Evolutionary conservation across 2,113 vertebrate genomes (phyloP).

Genomic region (Saguinus midas): DNA sequence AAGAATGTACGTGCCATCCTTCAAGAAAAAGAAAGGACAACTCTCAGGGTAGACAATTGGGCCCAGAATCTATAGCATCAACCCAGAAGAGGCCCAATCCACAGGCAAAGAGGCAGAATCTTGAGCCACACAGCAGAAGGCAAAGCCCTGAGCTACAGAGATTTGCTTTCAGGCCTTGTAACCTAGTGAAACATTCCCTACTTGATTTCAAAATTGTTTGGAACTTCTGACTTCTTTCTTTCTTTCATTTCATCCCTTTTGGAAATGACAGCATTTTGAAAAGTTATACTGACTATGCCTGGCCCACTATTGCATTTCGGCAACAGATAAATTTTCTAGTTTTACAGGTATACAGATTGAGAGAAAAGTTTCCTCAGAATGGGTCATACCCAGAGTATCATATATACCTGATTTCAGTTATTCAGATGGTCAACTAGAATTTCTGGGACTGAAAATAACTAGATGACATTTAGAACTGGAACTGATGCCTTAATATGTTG

Average conservation of each 20-base stretch:
- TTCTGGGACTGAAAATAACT: not conserved
- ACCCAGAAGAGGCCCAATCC: not conserved
- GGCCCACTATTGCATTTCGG: not conserved
- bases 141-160: not conserved
- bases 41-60: not conserved
- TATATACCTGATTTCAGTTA: not conserved
- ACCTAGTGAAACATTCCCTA: not conserved
- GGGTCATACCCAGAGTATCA: not conserved
- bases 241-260: not conserved
- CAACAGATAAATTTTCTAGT: not conserved
- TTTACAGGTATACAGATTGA: not conserved
- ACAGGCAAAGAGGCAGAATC: not conserved
- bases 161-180: not conserved
- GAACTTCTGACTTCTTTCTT: not conserved
- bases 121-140: not conserved
- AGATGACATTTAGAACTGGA: not conserved
- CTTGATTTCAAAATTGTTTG: not conserved
- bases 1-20: not conserved
- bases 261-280: not conserved
- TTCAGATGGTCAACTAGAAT: too few species aligned
- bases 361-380: not conserved
- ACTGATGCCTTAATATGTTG: not conserved
- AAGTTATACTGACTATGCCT: not conserved
- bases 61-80: rapidly evolving
- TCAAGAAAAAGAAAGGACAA: not conserved